These are phyloP conservation scores for Cryptoleucopteryx plumbea DNA, from an alignment of 2,113 vertebrate genomes.

Conservation along the genomic window DNA sequence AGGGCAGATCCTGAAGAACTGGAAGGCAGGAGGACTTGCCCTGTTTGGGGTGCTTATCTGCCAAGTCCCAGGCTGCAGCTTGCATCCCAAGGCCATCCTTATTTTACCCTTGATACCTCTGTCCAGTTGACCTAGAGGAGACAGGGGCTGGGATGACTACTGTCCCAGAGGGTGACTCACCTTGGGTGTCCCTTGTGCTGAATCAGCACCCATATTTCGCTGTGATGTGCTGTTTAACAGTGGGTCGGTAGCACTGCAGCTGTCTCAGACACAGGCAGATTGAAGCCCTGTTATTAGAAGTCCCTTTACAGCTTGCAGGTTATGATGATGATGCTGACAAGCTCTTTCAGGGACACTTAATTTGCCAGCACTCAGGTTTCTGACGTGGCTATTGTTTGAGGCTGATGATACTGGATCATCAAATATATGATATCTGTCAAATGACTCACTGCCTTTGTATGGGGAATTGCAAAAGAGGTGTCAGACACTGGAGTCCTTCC, in stretches of 20 bases:
- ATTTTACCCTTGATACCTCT: neutral
- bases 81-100: neutral
- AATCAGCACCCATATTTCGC: neutral
- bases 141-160: neutral
- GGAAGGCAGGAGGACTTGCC: neutral
- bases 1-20: neutral
- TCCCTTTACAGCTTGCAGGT: neutral
- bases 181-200: neutral
- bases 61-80: neutral
- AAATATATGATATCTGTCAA: neutral
- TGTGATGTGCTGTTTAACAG: neutral
- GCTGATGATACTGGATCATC: neutral
- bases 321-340: neutral
- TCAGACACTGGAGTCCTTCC: neutral
- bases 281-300: neutral
- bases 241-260: neutral
- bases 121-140: neutral
- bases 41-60: neutral
- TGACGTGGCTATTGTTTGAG: neutral
- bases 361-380: neutral
- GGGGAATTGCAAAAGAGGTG: neutral
- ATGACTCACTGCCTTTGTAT: neutral
- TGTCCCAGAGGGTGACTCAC: neutral
- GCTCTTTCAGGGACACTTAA: neutral
- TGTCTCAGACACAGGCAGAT: neutral